Evolutionary conservation across 2,797 vertebrate species (phyloP).

Genomic region (Xenopus petersii): DNA sequence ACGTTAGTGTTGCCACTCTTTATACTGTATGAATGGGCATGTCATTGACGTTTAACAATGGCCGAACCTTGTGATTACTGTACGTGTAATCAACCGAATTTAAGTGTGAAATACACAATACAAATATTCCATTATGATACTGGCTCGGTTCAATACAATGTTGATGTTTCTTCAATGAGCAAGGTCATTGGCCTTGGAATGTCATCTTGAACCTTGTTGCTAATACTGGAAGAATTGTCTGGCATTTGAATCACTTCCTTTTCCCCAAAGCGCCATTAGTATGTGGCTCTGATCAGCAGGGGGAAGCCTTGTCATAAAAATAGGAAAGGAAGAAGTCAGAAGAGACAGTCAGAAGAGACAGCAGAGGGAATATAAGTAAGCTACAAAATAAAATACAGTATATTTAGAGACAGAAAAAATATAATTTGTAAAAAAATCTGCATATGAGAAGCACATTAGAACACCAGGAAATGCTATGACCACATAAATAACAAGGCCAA

Average conservation of each 20-base stretch:
- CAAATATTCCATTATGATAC: neutral
- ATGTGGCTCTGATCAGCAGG: constrained; percentile 17
- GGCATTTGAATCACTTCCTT: neutral
- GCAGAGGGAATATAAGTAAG: neutral
- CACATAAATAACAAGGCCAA: no score
- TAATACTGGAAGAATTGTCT: neutral
- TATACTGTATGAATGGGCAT: no score
- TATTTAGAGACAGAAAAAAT: no score
- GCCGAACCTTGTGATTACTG: no score
- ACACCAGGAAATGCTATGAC: no score
- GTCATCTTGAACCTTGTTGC: neutral
- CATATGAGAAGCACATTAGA: no score
- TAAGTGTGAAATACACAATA: neutral
- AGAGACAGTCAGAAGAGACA: neutral
- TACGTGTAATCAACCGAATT: no score
- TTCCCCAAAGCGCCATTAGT: neutral
- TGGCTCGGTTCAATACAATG: neutral
- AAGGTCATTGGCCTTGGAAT: neutral
- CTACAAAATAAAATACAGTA: neutral
- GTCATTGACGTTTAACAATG: no score
- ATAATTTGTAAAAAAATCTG: no score
- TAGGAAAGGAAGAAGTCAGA: neutral
- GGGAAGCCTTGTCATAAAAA: constrained; percentile 29
- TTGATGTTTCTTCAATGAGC: no score
- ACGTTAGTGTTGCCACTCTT: no score